A percentile compares a stretch with the other conserved stretches of the same genome.
Conservation (phyloP, 2,113 vertebrate genomes). For the Notiomystis cincta region DNA sequence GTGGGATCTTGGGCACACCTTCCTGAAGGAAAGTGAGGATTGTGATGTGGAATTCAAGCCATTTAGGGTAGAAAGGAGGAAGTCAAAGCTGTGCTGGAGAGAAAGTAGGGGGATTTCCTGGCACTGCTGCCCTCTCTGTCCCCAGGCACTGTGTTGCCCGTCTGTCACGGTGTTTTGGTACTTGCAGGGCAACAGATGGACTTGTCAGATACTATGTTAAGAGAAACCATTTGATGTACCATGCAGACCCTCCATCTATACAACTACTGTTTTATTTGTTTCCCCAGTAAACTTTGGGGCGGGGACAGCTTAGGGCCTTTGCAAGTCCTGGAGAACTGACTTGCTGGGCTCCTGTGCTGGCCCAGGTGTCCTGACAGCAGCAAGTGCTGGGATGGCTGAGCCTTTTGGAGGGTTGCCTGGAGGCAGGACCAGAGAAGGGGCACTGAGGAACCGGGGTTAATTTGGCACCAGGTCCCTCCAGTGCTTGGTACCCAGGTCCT, state of each 20-base stretch:
- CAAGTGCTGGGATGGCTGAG: not conserved
- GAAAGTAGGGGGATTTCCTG: conserved; percentile 1
- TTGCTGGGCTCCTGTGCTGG: not conserved
- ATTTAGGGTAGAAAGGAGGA: not conserved
- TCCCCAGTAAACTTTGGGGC: not conserved
- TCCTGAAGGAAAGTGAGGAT: not conserved
- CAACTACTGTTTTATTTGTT: not conserved
- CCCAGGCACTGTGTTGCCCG: rapidly evolving
- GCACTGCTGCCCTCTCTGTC: not conserved
- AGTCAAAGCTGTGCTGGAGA: not conserved
- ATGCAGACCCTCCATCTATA: not conserved
- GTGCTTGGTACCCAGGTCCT: not conserved
- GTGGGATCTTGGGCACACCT: not conserved
- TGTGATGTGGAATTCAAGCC: not conserved
- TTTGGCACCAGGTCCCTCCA: not conserved
- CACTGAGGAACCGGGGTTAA: not conserved
- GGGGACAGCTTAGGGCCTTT: not conserved
- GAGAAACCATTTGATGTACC: not conserved
- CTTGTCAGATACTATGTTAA: not conserved
- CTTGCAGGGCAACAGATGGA: not conserved
- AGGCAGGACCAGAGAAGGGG: not conserved
- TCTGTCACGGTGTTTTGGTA: not conserved
- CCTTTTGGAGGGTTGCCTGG: not conserved
- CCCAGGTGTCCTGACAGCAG: not conserved
- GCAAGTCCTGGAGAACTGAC: not conserved